A percentile compares a stretch with the other conserved stretches of the same genome.
phyloP scores from a whole-genome alignment of 2,888 invertebrate species.

The Schrankia costaestrigalis region DNA sequence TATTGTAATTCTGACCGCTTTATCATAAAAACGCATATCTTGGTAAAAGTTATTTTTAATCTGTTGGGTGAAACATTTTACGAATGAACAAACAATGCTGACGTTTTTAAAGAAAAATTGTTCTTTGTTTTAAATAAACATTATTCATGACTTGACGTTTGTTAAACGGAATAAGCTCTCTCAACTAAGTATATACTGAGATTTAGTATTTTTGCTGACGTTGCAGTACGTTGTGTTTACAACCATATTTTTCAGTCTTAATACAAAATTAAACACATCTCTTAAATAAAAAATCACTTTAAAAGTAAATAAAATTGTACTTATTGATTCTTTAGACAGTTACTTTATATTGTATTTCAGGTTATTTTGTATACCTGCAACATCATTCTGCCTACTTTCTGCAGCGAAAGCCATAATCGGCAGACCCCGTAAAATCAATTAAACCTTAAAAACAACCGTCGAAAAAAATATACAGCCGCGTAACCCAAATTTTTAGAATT shows the following conservation, averaged over 20 bases:
- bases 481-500: constrained; percentile 27
- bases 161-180: no score
- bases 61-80: constrained; percentile 17
- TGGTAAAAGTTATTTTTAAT: constrained; percentile 28
- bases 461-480: constrained; percentile 18
- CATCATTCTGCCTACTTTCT: constrained; percentile 19
- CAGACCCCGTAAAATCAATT: constrained; percentile 31
- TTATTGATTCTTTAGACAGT: no score
- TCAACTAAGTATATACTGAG: no score
- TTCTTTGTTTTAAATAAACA: constrained; percentile 5
- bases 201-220: no score
- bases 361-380: no score
- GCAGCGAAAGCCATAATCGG: constrained; percentile 28
- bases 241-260: no score
- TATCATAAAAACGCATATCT: constrained; percentile 29
- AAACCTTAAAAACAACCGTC: constrained; percentile 18
- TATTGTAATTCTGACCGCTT: constrained; percentile 30
- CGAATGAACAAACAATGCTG: constrained; percentile 6
- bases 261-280: no score
- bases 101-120: neutral
- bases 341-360: no score
- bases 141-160: no score
- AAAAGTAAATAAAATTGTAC: no score
- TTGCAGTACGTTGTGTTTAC: no score
- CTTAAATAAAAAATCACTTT: no score